Evolutionary conservation across 1,140 invertebrate species (phyloP), one percentile per base, ranked within the genome.

Genomic region (Ceratosolen fusciceps): DNA sequence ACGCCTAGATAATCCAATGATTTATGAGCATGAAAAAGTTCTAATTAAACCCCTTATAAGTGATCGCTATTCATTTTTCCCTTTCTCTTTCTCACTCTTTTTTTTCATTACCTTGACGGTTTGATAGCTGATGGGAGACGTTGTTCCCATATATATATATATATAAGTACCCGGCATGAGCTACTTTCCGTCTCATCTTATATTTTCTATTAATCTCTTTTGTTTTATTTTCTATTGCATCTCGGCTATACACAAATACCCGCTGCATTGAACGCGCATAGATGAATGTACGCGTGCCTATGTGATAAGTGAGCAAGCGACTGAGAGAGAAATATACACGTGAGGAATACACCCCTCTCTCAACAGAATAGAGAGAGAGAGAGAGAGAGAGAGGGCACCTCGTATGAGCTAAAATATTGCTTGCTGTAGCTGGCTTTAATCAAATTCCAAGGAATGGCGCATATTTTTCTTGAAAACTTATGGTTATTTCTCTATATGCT

Each of bases 391-490:
- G 12, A 7, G 39, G 39, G 12, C 24, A 5, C 12, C 24, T 54
- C 19, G 47, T 54, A 12, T 60, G 10, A 2, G 24, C 12, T 58
- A 26, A n/a, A 0, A 19, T 14, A 70, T 60, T 77, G 34, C 67
- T 56, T 37, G 56, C 19, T 49, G n/a, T 24, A n/a, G 12, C 2
- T 8, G 10, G 52, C 14, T 77, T 56, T 60, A 70, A 77, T 60
- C 52, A 56, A 77, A 77, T 77, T 71, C 75, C 49, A 71, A 37
- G 56, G 75, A 47, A 71, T 52, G 58, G 7, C 24, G 52, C 47
- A 5, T n/a, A 65, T 65, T 49, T 62, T 65, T 75, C 58, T 62
- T 62, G 1, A 52, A 56, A n/a, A 2, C 58, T 73, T 73, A 72
- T 72, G 16, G 71, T 43, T 73, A 26, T 73, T 39, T 58, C 68